A percentile compares a stretch with the other conserved stretches of the same genome.
Evolutionary conservation across 2,113 vertebrate genomes (phyloP).

Genomic region (Rhodinocichla rosea): DNA sequence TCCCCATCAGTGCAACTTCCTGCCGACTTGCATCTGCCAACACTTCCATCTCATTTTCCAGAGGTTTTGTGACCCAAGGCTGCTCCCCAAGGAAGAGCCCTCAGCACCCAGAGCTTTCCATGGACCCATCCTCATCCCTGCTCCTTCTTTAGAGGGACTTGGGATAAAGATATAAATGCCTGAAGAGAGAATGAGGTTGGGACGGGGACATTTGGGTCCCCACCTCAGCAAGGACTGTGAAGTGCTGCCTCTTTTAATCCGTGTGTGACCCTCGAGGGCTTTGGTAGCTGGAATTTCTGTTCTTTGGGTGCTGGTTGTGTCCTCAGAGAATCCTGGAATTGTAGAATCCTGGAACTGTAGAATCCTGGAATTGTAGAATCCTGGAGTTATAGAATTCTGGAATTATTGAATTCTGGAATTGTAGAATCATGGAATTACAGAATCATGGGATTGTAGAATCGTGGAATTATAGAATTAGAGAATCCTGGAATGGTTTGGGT

Average conservation of each 20-base stretch:
- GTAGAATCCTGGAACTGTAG: not conserved
- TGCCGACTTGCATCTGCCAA: not conserved
- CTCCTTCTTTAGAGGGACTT: not conserved
- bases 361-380: too few species aligned
- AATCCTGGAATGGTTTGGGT: not conserved
- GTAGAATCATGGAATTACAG: rapidly evolving
- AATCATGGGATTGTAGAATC: too few species aligned
- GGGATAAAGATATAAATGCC: not conserved
- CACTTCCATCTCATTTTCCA: rapidly evolving
- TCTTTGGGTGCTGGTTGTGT: rapidly evolving
- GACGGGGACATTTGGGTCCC: not conserved
- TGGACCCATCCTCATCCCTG: not conserved
- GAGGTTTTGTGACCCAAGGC: not conserved
- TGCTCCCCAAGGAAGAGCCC: not conserved
- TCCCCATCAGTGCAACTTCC: rapidly evolving
- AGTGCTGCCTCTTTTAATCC: not conserved
- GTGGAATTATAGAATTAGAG: not conserved
- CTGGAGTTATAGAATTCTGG: too few species aligned
- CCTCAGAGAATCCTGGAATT: not conserved
- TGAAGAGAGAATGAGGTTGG: rapidly evolving
- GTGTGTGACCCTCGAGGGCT: rapidly evolving
- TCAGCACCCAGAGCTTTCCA: not conserved
- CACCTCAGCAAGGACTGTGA: rapidly evolving
- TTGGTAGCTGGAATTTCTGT: rapidly evolving
- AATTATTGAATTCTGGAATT: too few species aligned